A percentile compares a stretch with the other conserved stretches of the same genome.
These are phyloP conservation scores for Champsocephalus gunnari DNA, from an alignment of 2,797 vertebrate genomes.

Conservation along the genomic window DNA sequence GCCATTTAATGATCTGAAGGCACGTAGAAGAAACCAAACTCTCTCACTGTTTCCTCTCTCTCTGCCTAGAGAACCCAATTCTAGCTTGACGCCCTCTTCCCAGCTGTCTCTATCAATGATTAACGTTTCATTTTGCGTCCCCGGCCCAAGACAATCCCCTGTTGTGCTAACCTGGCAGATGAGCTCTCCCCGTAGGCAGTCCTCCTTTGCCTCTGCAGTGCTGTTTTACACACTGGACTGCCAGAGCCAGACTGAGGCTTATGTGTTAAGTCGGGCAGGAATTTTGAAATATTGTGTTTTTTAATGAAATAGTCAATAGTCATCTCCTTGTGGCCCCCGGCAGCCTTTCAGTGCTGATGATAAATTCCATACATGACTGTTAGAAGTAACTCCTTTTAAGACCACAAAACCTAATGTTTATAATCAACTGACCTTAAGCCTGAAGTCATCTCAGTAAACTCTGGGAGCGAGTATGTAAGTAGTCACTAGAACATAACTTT, in stretches of 20 bases:
- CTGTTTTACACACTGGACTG: slow-evolving; percentile 45
- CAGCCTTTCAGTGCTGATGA: slow-evolving; percentile 7
- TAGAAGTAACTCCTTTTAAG: slow-evolving; percentile 1
- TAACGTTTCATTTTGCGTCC: slow-evolving; percentile 62
- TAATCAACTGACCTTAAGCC: slow-evolving; percentile 9
- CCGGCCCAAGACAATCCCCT: slow-evolving; percentile 59
- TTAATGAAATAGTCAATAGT: not conserved
- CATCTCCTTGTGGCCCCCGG: not conserved
- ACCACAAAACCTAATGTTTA: not conserved
- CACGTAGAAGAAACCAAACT: slow-evolving; percentile 41
- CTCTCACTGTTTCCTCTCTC: slow-evolving; percentile 41
- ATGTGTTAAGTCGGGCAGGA: slow-evolving; percentile 31
- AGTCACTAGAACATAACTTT: slow-evolving; percentile 42
- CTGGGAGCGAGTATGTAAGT: slow-evolving; percentile 23
- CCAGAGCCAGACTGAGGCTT: slow-evolving; percentile 25
- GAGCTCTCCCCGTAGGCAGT: slow-evolving; percentile 27
- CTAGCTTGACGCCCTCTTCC: slow-evolving; percentile 60
- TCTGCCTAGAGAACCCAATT: slow-evolving; percentile 60
- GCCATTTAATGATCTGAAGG: slow-evolving; percentile 61
- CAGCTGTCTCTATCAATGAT: slow-evolving; percentile 73
- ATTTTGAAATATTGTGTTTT: slow-evolving; percentile 12
- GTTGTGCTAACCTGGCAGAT: slow-evolving; percentile 45
- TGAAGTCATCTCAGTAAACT: slow-evolving; percentile 13
- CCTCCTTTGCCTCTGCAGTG: slow-evolving; percentile 22
- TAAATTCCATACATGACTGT: not conserved